Conservation (phyloP, 1,140 invertebrate species). For the Sweltsa coloradensis region DNA sequence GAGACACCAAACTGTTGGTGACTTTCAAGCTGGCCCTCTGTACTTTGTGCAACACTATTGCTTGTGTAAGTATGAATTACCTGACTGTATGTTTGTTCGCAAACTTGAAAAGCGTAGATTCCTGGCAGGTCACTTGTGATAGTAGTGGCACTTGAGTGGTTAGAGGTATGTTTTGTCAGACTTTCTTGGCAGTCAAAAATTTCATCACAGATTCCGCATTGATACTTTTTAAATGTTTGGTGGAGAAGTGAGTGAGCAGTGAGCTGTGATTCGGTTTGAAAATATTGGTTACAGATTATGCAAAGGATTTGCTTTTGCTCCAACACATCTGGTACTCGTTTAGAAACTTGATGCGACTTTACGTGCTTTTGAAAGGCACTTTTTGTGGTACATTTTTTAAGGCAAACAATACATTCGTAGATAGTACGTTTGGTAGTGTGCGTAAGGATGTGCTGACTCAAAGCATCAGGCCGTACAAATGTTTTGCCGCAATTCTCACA, state of each 20-base stretch:
- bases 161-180: background rate
- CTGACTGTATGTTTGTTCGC: background rate
- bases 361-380: conserved; percentile 25
- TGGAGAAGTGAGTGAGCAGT: conserved; percentile 25
- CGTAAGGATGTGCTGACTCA: conserved; percentile 18
- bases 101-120: conserved; percentile 6
- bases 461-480: conserved; percentile 19
- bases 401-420: conserved; percentile 32
- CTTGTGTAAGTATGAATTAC: no score
- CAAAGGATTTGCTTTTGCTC: background rate
- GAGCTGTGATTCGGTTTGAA: background rate
- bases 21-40: no score
- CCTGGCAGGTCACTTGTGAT: background rate
- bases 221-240: conserved; percentile 26
- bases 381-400: conserved; percentile 34
- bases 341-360: conserved; percentile 20
- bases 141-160: background rate
- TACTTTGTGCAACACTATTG: no score
- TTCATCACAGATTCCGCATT: conserved; percentile 24
- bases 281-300: background rate
- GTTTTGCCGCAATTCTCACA: conserved; percentile 20
- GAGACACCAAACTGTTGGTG: no score
- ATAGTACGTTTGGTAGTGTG: conserved; percentile 29
- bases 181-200: conserved; percentile 18
- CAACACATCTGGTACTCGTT: background rate